A percentile compares a stretch with the other conserved stretches of the same genome.
phyloP scores from a whole-genome alignment of 2,888 invertebrate genomes.

The Atrina japonica region DNA sequence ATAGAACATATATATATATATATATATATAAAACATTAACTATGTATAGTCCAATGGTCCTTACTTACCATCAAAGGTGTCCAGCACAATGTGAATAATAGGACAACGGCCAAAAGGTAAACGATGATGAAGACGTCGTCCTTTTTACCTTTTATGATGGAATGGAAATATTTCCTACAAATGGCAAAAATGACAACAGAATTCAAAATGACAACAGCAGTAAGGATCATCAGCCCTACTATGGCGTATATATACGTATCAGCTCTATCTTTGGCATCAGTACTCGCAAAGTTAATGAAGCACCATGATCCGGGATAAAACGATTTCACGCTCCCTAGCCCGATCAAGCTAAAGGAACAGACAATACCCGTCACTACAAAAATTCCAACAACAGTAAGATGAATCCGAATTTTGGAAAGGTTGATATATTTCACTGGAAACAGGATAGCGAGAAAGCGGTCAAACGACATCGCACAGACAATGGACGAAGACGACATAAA shows the following conservation, averaged over 20 bases:
- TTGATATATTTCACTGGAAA: slow-evolving; percentile 14
- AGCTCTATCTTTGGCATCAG: not conserved
- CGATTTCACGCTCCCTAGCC: not conserved
- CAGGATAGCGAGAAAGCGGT: slow-evolving; percentile 15
- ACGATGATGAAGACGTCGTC: slow-evolving; percentile 11
- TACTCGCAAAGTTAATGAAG: slow-evolving; percentile 4
- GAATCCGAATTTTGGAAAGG: not conserved
- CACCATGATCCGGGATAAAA: slow-evolving; percentile 29
- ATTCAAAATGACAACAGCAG: not conserved
- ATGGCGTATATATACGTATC: slow-evolving; percentile 4
- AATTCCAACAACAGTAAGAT: not conserved
- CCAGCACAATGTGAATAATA: not conserved
- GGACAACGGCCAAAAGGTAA: slow-evolving; percentile 8
- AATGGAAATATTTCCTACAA: not conserved
- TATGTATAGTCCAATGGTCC: too few relatives aligned
- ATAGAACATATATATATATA: too few relatives aligned
- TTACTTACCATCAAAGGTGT: slow-evolving; percentile 19
- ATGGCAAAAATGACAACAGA: not conserved
- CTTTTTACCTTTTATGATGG: not conserved
- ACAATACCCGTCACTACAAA: slow-evolving; percentile 15
- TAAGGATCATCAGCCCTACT: slow-evolving; percentile 5
- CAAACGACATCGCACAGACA: slow-evolving; percentile 19
- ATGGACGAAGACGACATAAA: slow-evolving; percentile 14
- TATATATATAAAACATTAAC: too few relatives aligned
- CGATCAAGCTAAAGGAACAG: slow-evolving; percentile 4